Base-by-base conservation (phyloP, 2,888 invertebrate genomes). In the Tricholauxania praeusta region DNA sequence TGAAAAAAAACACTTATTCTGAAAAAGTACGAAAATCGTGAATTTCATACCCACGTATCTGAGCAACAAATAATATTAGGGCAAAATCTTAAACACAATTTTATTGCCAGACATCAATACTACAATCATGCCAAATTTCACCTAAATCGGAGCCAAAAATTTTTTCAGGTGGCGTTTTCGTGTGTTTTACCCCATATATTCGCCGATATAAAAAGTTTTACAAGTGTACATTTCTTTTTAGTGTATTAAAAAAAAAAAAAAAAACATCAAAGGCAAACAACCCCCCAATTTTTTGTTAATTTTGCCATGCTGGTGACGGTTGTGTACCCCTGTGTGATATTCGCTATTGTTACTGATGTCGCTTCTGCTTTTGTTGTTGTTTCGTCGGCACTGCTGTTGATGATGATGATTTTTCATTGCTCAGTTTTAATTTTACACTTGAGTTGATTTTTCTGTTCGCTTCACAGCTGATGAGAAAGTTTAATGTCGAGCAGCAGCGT, bases 401-500 rank as follows among this genome's bases (percentile, higher is more conserved):
- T 83, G 82, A 80, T 84, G 83, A 84, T 83, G 83, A 84, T 84
- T 84, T 84, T 84, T 85, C 84, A 85, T 84, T 84, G 85, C 84
- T 83, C 80, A 82, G 82, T 85, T 84, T 84, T 85, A 84, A 84
- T 84, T 85, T 84, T 83, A 84, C 84, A 84, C 84, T 83, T 83
- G 83, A 84, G 83, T 82, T 82, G 82, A 81, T 79, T 78, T 80
- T 79, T 76, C 78, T 77, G 78, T 79, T 76, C 79, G 76, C 78
- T 78, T 78, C 79, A 79, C 76, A 78, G 77, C 77, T 78, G 79
- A 79, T 79, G 80, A 77, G 76, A 77, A 80, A 78, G 78, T 79
- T 80, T 80, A 79, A 78, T 78, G 78, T 78, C 76, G 70, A 65
- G 70, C 53, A 48, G 47, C n/a, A 8, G 17, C 5, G 17, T n/a